Percentiles rank a stretch among this genome's conserved stretches.
phyloP scores from a whole-genome alignment of 2,113 vertebrate genomes.

The Macquaria ambigua region DNA sequence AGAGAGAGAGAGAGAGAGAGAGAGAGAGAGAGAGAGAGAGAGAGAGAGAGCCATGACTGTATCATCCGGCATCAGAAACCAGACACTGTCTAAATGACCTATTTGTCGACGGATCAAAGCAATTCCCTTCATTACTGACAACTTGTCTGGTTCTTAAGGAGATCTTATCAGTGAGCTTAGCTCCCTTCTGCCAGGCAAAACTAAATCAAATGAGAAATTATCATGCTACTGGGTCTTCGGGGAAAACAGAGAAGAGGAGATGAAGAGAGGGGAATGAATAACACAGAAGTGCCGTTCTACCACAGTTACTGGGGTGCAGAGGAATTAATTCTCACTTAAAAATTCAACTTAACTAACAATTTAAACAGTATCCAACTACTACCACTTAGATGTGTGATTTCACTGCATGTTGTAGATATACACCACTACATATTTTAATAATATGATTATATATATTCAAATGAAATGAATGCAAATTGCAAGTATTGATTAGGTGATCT shows the following conservation, averaged over 20 bases:
- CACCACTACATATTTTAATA: neutral
- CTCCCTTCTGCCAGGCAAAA: conserved; percentile 78
- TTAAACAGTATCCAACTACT: conserved; percentile 38
- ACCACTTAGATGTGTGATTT: conserved; percentile 2
- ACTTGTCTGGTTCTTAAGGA: conserved; percentile 83
- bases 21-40: conserved; percentile 2
- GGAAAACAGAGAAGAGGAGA: conserved; percentile 68
- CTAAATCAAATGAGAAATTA: conserved; percentile 82
- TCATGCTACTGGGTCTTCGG: conserved; percentile 71
- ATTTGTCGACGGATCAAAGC: conserved; percentile 86
- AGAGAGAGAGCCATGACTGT: conserved; percentile 57
- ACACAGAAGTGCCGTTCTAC: conserved; percentile 45
- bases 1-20: conserved; percentile 11
- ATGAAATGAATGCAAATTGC: neutral
- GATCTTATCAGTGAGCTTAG: conserved; percentile 83
- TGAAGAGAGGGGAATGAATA: conserved; percentile 64
- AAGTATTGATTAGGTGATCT: neutral
- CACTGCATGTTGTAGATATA: neutral
- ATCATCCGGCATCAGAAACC: conserved; percentile 74
- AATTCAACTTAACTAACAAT: conserved; percentile 57
- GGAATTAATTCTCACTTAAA: conserved; percentile 55
- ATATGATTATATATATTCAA: neutral
- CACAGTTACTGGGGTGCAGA: conserved; percentile 40
- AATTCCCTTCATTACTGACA: conserved; percentile 85
- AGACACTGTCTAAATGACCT: conserved; percentile 84